Conservation (phyloP, 2,888 invertebrate species). For the Agrochola lota region DNA sequence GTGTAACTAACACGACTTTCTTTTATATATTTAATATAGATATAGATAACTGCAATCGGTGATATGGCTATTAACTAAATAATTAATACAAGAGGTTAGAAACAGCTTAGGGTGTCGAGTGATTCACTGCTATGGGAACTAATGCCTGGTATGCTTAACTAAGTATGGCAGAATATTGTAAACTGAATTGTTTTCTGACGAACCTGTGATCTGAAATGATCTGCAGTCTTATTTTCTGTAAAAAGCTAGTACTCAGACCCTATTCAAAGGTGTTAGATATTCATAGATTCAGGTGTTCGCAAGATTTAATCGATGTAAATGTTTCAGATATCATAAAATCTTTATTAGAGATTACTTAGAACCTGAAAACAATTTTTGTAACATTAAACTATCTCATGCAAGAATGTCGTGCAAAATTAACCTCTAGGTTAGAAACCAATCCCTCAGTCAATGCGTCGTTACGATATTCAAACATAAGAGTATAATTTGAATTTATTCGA, state of each 20-base stretch:
- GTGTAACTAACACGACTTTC: no score
- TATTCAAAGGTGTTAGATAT: no score
- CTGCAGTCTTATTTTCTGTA: no score
- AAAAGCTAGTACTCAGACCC: not conserved
- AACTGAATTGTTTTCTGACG: not conserved
- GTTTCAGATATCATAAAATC: not conserved
- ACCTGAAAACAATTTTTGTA: not conserved
- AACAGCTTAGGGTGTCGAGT: no score
- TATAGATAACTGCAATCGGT: no score
- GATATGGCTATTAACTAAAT: no score
- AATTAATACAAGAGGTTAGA: no score
- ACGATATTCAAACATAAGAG: not conserved
- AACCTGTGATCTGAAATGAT: not conserved
- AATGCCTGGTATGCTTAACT: no score
- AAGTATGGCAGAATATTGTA: not conserved
- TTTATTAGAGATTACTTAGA: not conserved
- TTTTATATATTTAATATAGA: no score
- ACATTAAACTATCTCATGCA: not conserved
- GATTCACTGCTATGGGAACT: no score
- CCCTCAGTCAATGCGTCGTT: not conserved
- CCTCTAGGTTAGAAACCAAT: not conserved
- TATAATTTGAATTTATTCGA: constrained; percentile 1
- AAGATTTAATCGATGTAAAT: no score
- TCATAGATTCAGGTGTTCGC: no score
- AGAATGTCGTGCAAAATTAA: not conserved